Conservation (phyloP, 2,113 vertebrate species). For the Rhynchopsitta pachyrhyncha region DNA sequence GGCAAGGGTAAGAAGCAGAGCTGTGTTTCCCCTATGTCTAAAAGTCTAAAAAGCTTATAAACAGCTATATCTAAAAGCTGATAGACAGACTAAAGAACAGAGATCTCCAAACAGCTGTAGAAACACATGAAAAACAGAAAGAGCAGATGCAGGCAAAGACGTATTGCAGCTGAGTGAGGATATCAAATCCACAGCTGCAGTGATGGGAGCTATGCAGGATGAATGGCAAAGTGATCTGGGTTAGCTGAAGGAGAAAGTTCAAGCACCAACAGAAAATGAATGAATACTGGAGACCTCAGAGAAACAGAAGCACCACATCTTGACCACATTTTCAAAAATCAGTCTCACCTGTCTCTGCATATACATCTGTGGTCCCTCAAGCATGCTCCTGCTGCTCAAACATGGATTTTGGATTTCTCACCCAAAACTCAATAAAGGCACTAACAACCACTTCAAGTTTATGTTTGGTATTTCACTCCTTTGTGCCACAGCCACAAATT, state of each 20-base stretch:
- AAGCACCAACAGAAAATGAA: neutral
- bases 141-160: neutral
- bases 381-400: neutral
- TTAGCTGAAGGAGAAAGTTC: neutral
- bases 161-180: neutral
- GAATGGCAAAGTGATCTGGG: neutral
- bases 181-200: neutral
- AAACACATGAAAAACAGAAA: neutral
- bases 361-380: neutral
- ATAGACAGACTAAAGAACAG: neutral
- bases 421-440: neutral
- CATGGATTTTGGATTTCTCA: neutral
- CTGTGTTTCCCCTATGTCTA: neutral
- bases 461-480: neutral
- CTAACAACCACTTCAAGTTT: neutral
- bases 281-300: neutral
- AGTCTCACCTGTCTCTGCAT: neutral
- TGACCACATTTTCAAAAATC: neutral
- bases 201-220: neutral
- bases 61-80: neutral
- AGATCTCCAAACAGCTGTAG: neutral
- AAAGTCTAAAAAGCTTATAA: neutral
- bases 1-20: neutral
- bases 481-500: neutral
- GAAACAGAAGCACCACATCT: neutral